Conservation (phyloP, 2,797 vertebrate genomes). For the Ceryle rudis region DNA sequence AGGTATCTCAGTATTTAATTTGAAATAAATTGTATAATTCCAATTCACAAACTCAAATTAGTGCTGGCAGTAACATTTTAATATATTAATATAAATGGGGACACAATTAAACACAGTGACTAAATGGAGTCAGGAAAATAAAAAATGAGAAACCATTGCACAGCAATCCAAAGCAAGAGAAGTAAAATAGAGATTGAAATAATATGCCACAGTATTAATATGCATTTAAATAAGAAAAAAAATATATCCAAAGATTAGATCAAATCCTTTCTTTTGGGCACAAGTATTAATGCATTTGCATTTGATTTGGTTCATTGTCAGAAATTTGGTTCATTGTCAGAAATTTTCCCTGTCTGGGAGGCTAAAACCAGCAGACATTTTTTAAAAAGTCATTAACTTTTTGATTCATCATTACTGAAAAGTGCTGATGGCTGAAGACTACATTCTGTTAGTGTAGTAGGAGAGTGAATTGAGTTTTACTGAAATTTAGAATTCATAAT, state of each 20-base stretch:
- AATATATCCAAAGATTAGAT: not conserved
- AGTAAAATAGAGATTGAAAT: not conserved
- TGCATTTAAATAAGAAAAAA: not conserved
- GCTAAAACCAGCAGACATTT: not conserved
- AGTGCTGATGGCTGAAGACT: not conserved
- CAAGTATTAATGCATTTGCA: not conserved
- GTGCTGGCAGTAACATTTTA: not conserved
- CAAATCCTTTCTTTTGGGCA: not conserved
- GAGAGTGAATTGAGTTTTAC: not conserved
- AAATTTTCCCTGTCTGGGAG: not conserved
- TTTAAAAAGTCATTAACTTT: not conserved
- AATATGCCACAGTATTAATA: not conserved
- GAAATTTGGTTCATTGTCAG: not conserved
- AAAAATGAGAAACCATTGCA: not conserved
- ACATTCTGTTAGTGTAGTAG: not conserved
- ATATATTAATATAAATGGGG: not conserved
- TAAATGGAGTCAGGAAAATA: not conserved
- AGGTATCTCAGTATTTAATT: slow-evolving; percentile 14
- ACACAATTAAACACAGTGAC: not conserved
- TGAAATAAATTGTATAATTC: not conserved
- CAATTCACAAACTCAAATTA: not conserved
- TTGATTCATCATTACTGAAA: not conserved
- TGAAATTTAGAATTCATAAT: not conserved
- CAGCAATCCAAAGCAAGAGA: not conserved
- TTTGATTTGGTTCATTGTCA: not conserved